Base-by-base conservation (phyloP, 2,888 invertebrate genomes). In the Ectropis crepuscularia region DNA sequence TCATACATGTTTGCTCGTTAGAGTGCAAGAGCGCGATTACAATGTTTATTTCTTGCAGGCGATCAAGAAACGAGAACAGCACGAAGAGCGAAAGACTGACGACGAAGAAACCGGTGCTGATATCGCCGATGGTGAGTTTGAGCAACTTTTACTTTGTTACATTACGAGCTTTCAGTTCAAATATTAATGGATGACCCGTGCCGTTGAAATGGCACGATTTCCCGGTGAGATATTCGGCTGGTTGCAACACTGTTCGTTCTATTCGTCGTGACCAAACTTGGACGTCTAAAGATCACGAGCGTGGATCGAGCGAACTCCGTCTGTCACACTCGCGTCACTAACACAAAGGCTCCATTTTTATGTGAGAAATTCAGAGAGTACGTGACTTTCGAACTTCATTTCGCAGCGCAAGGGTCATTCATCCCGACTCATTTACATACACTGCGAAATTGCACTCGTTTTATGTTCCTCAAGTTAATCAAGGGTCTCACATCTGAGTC, bases 21-120 rank as follows among this genome's bases (percentile, higher is more conserved):
- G 49, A 43, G 16, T 42, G 57, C 59, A 58, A 57, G 42, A 41
- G 37, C 47, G 65, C 45, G 11, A 60, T 65, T 65, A 74, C 71
- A 71, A 67, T 75, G 74, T 73, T 70, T 74, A 74, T 80, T 77
- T 73, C 76, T 89, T 83, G 71, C 90, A 92, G 92, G 92, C 92
- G 72, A 92, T 92, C 75, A 92, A 92, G 78, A 92, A 92, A 80
- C 85, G 89, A 68, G 92, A 92, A 66, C 83, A 83, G 69, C 83
- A 82, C 55, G 91, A 89, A 43, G 88, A 90, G 66, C 83, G 80
- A 74, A 91, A 90, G 85, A 88, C 88, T 79, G 91, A 92, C 70
- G 90, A 90, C 55, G 90, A 90, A 68, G 89, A 89, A 73, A 71
- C 78, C 38, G 76, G 76, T 42, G 91, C 87, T 58, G 91, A 91